These are phyloP conservation scores for Pseudomyrmex gracilis DNA, from an alignment of 1,140 invertebrate genomes.

Conservation along the genomic window DNA sequence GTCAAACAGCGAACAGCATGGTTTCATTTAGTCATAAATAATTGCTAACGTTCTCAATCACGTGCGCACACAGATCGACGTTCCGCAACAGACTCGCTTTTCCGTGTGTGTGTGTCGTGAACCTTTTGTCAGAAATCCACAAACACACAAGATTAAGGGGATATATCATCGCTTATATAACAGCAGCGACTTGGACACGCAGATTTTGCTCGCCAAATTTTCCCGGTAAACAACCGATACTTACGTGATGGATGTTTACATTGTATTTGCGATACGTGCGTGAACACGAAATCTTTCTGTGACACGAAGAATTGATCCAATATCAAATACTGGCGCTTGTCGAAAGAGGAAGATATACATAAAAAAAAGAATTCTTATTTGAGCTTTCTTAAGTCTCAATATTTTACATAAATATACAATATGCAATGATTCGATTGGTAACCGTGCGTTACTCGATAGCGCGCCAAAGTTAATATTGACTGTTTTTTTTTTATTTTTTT, in stretches of 20 bases:
- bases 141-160: slow-evolving; percentile 49
- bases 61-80: slow-evolving; percentile 6
- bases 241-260: slow-evolving; percentile 26
- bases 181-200: slow-evolving; percentile 36
- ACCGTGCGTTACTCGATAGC: too few species aligned
- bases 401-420: too few species aligned
- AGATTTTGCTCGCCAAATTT: slow-evolving; percentile 35
- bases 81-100: slow-evolving; percentile 42
- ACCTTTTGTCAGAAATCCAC: slow-evolving; percentile 51
- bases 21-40: slow-evolving; percentile 50
- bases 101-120: slow-evolving; percentile 11
- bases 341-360: neutral
- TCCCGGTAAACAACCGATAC: slow-evolving; percentile 23
- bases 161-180: slow-evolving; percentile 25
- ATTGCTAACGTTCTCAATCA: slow-evolving; percentile 16
- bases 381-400: too few species aligned
- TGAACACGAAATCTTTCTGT: slow-evolving; percentile 34
- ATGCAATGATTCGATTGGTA: too few species aligned
- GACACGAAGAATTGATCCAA: neutral
- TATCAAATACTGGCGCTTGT: neutral
- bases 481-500: neutral
- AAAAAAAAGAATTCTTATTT: neutral
- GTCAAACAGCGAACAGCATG: slow-evolving; percentile 25
- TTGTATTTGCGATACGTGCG: slow-evolving; percentile 50
- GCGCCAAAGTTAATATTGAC: too few species aligned